Evolutionary conservation across 1,140 invertebrate species (phyloP).

Genomic region (Drosophila kurseongensis): DNA sequence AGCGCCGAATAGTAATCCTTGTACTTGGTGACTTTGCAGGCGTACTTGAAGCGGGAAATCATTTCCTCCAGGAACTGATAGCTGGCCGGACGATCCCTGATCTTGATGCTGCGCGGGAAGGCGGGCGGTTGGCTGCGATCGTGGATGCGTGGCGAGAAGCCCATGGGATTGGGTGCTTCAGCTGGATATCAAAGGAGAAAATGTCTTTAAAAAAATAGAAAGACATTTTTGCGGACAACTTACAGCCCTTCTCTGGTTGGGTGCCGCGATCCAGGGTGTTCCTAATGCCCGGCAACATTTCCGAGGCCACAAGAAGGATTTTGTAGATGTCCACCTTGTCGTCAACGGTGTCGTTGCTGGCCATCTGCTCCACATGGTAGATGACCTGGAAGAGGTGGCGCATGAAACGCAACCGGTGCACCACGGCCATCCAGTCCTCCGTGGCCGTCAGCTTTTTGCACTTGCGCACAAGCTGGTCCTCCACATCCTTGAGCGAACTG

Average conservation of each 20-base stretch:
- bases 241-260: constrained; percentile 89
- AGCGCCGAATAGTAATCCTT: constrained; percentile 92
- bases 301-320: constrained; percentile 88
- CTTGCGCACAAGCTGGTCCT: constrained; percentile 94
- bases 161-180: constrained; percentile 89
- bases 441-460: constrained; percentile 87
- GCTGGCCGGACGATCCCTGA: constrained; percentile 93
- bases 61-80: constrained; percentile 94
- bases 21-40: constrained; percentile 92
- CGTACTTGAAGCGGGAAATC: constrained; percentile 91
- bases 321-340: constrained; percentile 88
- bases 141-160: constrained; percentile 98
- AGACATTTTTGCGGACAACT: constrained; percentile 63
- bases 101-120: constrained; percentile 98
- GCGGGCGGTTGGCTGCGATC: constrained; percentile 97
- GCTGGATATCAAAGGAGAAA: constrained; percentile 71
- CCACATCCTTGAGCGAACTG: constrained; percentile 94
- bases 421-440: constrained; percentile 87
- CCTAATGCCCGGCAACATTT: constrained; percentile 92
- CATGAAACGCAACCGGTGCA: constrained; percentile 93
- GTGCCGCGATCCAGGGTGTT: constrained; percentile 91
- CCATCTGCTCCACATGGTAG: constrained; percentile 87
- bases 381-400: constrained; percentile 94
- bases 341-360: constrained; percentile 86
- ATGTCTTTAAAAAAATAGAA: background rate